A percentile compares a stretch with the other conserved stretches of the same genome.
phyloP scores from a whole-genome alignment of 2,797 vertebrate species.

The Myiotriccus ornatus region DNA sequence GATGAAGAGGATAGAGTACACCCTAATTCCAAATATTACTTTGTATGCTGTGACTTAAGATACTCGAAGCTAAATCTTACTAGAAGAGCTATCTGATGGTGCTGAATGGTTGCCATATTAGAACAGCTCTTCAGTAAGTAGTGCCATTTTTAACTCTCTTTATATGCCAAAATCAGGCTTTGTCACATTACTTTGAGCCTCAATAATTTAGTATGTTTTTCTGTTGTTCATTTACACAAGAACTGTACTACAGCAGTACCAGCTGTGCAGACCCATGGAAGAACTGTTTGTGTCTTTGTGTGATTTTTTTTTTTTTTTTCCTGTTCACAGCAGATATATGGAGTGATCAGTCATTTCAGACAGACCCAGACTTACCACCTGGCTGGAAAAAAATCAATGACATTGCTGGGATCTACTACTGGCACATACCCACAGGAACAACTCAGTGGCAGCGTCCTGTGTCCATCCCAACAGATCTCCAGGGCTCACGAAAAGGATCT shows the following conservation, averaged over 20 bases:
- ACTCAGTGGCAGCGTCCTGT: conserved; percentile 90
- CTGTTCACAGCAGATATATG: conserved; percentile 84
- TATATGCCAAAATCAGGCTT: neutral
- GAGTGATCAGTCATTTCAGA: conserved; percentile 92
- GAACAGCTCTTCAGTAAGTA: neutral
- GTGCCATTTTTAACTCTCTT: neutral
- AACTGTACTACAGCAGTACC: neutral
- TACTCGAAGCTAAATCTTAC: neutral
- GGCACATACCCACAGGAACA: conserved; percentile 93
- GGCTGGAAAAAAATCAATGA: conserved; percentile 93
- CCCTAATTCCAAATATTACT: neutral
- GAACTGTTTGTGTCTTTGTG: neutral
- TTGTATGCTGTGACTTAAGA: neutral
- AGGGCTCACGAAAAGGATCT: conserved; percentile 76
- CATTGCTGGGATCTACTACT: conserved; percentile 91
- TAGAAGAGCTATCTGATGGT: neutral
- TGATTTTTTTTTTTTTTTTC: neutral
- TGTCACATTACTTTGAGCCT: neutral
- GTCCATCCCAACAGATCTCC: conserved; percentile 73
- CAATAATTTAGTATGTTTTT: neutral
- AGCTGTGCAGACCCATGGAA: neutral
- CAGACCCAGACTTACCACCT: conserved; percentile 91
- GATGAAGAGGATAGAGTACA: neutral
- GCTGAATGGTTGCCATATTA: neutral
- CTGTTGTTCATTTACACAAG: neutral